A percentile compares a stretch with the other conserved stretches of the same genome.
Evolutionary conservation across 2,113 vertebrate genomes (phyloP).

Genomic region (Petrocephalus zakoni): DNA sequence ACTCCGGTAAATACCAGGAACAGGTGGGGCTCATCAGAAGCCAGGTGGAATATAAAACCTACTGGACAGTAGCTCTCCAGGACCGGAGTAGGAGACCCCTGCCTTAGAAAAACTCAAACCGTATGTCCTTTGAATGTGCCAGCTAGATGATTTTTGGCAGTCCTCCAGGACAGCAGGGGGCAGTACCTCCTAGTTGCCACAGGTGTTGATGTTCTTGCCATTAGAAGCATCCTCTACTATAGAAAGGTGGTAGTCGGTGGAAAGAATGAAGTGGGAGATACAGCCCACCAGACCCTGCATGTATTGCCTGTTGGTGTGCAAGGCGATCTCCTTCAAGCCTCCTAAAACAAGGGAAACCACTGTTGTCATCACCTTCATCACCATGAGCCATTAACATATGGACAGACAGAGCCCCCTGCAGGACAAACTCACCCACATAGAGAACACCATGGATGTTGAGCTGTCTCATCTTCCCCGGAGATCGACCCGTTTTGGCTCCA

Average conservation of each 20-base stretch:
- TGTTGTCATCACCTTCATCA: not conserved
- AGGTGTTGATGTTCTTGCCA: constrained; percentile 75
- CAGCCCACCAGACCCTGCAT: constrained; percentile 72
- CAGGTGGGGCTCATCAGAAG: too few species aligned
- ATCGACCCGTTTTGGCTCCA: constrained; percentile 67
- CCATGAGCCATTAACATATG: not conserved
- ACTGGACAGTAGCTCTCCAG: too few species aligned
- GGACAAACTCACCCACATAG: constrained; percentile 64
- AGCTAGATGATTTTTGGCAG: not conserved
- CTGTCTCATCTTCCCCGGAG: constrained; percentile 73
- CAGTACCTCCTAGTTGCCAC: constrained; percentile 46
- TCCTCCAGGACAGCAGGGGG: not conserved
- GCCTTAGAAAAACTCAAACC: too few species aligned
- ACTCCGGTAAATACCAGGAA: too few species aligned
- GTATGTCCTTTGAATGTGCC: constrained; percentile 32
- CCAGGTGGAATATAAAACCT: too few species aligned
- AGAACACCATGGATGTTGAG: constrained; percentile 69
- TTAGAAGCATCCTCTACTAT: constrained; percentile 67
- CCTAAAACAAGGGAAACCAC: constrained; percentile 46
- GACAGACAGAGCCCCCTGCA: not conserved
- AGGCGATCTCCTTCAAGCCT: constrained; percentile 71
- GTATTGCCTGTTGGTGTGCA: constrained; percentile 67
- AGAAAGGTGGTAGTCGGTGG: constrained; percentile 66
- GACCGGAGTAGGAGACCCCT: too few species aligned
- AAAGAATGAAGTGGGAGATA: constrained; percentile 73